phyloP scores from a whole-genome alignment of 2,113 vertebrate species.

The Rhipidura dahli region DNA sequence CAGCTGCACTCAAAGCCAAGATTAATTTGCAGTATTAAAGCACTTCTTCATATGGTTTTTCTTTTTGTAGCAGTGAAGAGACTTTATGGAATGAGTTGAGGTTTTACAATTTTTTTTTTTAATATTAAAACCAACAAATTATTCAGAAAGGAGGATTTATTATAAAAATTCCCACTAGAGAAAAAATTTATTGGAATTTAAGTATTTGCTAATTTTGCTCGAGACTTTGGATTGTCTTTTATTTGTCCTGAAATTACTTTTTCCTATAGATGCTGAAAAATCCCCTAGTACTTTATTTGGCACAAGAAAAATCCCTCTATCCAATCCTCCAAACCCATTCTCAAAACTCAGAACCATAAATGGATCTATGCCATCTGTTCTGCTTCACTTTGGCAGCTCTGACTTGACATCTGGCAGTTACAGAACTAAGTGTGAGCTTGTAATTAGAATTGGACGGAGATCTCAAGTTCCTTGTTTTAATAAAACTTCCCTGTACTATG shows the following conservation, averaged over 20 bases:
- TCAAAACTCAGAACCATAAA: neutral
- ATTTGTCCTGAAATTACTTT: neutral
- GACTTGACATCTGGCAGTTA: slow-evolving; percentile 31
- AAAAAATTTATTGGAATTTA: neutral
- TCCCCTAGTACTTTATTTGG: neutral
- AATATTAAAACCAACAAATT: neutral
- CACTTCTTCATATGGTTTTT: neutral
- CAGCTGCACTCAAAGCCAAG: neutral
- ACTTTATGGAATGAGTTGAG: neutral
- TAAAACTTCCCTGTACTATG: neutral
- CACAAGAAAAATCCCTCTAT: neutral
- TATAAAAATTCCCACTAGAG: neutral
- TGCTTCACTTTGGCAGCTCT: slow-evolving; percentile 37
- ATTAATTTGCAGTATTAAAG: neutral
- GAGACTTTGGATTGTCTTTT: neutral
- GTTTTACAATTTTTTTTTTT: neutral
- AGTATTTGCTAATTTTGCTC: neutral
- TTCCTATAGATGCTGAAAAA: neutral
- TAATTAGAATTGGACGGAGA: slow-evolving; percentile 20
- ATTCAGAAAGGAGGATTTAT: neutral
- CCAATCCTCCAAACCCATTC: neutral
- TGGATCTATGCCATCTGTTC: slow-evolving; percentile 24
- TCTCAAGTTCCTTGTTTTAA: neutral
- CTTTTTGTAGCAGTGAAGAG: neutral
- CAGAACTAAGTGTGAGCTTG: neutral